Conservation (phyloP, 35 echinoderm and acorn worm species). For the Lytechinus pictus region DNA sequence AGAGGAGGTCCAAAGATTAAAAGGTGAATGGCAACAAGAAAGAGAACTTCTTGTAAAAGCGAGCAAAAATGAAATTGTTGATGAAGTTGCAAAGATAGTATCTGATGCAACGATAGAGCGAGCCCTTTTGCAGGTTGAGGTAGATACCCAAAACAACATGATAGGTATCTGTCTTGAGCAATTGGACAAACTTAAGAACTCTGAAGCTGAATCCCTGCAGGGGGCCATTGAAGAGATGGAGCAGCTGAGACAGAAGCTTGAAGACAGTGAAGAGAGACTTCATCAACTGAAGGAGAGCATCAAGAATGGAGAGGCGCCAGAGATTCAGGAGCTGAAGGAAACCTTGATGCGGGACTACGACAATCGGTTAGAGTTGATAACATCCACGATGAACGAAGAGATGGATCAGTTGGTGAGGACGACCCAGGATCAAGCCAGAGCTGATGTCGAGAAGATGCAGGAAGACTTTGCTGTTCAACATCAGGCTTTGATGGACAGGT, state of each 20-base stretch:
- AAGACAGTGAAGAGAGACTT: conserved; percentile 54
- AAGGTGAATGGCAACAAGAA: conserved; percentile 53
- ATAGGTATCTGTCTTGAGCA: conserved; percentile 31
- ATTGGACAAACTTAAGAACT: conserved; percentile 30
- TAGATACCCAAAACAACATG: conserved; percentile 60
- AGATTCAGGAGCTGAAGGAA: conserved; percentile 78
- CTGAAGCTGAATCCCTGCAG: not conserved
- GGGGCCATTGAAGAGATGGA: conserved; percentile 9
- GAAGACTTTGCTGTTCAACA: conserved; percentile 76
- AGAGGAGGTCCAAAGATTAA: conserved; percentile 19
- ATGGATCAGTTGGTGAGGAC: conserved; percentile 76
- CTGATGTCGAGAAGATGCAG: conserved; percentile 85
- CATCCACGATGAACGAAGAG: conserved; percentile 89
- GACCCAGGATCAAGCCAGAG: conserved; percentile 67
- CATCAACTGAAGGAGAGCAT: conserved; percentile 63
- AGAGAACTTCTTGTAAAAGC: conserved; percentile 47
- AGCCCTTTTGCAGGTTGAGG: conserved; percentile 62
- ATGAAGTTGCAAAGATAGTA: conserved; percentile 76
- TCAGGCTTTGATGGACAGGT: conserved; percentile 87
- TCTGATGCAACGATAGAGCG: conserved; percentile 76
- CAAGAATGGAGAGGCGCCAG: conserved; percentile 77
- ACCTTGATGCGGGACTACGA: conserved; percentile 84
- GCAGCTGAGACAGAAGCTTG: conserved; percentile 50
- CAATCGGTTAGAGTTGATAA: conserved; percentile 83
- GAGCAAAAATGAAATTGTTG: conserved; percentile 63